These are phyloP conservation scores for Capitulum mitella DNA, from an alignment of 2,888 invertebrate genomes.

Conservation along the genomic window DNA sequence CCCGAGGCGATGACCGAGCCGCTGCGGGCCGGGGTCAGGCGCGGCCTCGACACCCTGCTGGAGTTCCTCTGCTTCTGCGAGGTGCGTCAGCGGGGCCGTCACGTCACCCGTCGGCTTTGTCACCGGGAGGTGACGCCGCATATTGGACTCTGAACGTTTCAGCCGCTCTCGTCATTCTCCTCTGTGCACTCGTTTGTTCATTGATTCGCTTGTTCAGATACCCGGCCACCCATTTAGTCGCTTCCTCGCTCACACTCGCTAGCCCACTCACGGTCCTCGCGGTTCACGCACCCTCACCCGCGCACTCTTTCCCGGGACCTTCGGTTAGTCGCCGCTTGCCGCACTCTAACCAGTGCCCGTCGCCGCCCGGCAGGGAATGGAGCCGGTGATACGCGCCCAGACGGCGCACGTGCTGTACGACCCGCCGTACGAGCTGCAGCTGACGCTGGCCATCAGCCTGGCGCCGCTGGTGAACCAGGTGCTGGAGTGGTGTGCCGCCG, in stretches of 20 bases:
- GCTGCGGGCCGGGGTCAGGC: slow-evolving; percentile 73
- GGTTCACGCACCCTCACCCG: neutral
- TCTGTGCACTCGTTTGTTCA: no score
- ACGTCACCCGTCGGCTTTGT: no score
- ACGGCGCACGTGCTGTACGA: slow-evolving; percentile 98
- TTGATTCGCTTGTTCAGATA: no score
- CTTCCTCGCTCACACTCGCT: no score
- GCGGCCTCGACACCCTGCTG: slow-evolving; percentile 71
- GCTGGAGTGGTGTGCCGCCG: slow-evolving; percentile 82
- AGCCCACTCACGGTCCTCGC: neutral
- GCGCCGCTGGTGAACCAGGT: slow-evolving; percentile 82
- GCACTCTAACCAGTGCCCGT: no score
- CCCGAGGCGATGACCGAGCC: slow-evolving; percentile 75
- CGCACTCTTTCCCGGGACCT: no score
- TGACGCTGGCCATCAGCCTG: slow-evolving; percentile 89
- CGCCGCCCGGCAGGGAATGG: slow-evolving; percentile 53
- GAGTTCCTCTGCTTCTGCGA: slow-evolving; percentile 85
- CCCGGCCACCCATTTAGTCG: no score
- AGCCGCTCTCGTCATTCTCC: no score
- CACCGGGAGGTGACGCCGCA: no score
- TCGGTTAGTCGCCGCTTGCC: no score
- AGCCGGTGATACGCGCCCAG: slow-evolving; percentile 62
- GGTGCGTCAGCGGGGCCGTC: slow-evolving; percentile 45
- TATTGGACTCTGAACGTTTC: no score
- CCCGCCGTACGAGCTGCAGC: slow-evolving; percentile 98